Conservation (phyloP, 35 echinoderm and acorn worm species). For the Apostichopus californicus region DNA sequence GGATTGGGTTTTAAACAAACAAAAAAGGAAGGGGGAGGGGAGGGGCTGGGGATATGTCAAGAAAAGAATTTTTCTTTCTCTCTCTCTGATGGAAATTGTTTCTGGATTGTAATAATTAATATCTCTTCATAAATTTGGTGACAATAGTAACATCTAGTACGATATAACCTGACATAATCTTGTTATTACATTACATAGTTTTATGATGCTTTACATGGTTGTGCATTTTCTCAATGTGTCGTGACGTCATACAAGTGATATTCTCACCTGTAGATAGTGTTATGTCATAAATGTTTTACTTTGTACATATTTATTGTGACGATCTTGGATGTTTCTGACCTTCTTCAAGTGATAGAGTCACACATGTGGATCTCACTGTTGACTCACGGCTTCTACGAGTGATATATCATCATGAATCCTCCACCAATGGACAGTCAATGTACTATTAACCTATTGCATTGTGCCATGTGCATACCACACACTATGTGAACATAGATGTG, state of each 20-base stretch:
- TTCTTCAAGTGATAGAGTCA: neutral
- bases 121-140: slow-evolving; percentile 4
- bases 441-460: too few species aligned
- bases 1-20: too few species aligned
- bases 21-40: too few species aligned
- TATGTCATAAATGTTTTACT: slow-evolving; percentile 38
- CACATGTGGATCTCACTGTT: too few species aligned
- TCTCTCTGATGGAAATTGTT: neutral
- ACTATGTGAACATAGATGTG: too few species aligned
- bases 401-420: too few species aligned
- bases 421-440: too few species aligned
- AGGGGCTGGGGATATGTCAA: too few species aligned
- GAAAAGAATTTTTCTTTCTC: neutral
- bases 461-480: too few species aligned
- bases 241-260: slow-evolving; percentile 23
- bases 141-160: neutral
- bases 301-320: slow-evolving; percentile 47
- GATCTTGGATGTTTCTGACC: slow-evolving; percentile 10
- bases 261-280: slow-evolving; percentile 33
- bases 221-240: slow-evolving; percentile 38
- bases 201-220: slow-evolving; percentile 29
- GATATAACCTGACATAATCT: slow-evolving; percentile 6
- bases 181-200: slow-evolving; percentile 22
- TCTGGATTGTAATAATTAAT: neutral
- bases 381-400: too few species aligned